phyloP scores from a whole-genome alignment of 2,888 invertebrate species.

The Cynaeus angustus region DNA sequence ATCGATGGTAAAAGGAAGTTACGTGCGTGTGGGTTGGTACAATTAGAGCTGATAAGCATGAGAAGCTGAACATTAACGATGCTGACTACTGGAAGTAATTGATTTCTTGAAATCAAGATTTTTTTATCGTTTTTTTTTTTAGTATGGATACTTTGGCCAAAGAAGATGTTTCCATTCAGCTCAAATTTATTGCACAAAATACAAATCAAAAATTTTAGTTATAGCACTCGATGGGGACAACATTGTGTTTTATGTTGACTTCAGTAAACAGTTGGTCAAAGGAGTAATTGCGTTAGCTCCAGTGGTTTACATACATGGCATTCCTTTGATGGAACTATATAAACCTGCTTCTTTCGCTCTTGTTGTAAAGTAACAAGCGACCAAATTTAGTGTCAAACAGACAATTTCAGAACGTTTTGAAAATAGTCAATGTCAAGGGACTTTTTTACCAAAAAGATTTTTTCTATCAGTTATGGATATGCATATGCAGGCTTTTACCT shows the following conservation, averaged over 20 bases:
- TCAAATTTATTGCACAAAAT: constrained; percentile 10
- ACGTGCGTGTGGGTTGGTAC: constrained; percentile 36
- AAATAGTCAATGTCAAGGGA: background rate
- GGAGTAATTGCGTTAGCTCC: constrained; percentile 75
- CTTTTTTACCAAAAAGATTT: constrained; percentile 12
- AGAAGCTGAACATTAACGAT: background rate
- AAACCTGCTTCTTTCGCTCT: background rate
- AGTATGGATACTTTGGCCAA: constrained; percentile 29
- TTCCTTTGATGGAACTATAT: background rate
- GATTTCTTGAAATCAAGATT: background rate
- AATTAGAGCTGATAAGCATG: constrained; percentile 1
- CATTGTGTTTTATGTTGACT: constrained; percentile 11
- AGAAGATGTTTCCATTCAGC: constrained; percentile 6
- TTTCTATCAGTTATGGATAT: background rate
- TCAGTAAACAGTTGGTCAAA: constrained; percentile 75
- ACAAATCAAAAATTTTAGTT: constrained; percentile 54
- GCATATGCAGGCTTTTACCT: background rate
- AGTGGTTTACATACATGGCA: background rate
- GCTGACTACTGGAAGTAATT: constrained; percentile 27
- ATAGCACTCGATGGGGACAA: constrained; percentile 40
- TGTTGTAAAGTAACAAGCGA: background rate
- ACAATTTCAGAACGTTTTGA: constrained; percentile 5
- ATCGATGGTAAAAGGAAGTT: background rate
- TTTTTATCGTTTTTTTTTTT: background rate
- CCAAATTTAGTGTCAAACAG: background rate